phyloP scores from a whole-genome alignment of 2,113 vertebrate species.

The Prolemur simus region DNA sequence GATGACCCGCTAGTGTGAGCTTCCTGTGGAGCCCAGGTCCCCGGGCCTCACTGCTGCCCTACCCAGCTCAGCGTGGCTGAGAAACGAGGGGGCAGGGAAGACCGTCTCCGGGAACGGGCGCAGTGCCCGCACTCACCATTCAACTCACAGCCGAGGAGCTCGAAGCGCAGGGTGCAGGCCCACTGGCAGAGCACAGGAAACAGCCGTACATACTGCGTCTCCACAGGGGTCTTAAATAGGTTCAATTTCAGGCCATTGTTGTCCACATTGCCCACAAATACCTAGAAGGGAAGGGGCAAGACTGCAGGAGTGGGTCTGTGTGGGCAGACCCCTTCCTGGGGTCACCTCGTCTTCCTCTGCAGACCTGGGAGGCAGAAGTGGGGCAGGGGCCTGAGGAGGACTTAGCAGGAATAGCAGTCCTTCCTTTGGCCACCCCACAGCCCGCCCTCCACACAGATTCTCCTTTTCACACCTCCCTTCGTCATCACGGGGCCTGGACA shows the following conservation, averaged over 20 bases:
- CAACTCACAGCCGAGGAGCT: conserved; percentile 96
- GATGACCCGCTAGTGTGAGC: accelerated
- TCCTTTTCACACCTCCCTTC: background rate
- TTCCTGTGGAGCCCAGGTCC: background rate
- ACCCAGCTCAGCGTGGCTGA: accelerated
- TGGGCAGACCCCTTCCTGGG: background rate
- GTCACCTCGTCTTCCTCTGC: background rate
- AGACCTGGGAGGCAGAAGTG: background rate
- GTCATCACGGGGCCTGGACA: background rate
- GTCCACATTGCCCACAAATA: conserved; percentile 91
- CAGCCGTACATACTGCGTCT: conserved; percentile 92
- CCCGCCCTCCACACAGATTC: background rate
- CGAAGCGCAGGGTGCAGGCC: conserved; percentile 94
- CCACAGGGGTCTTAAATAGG: conserved; percentile 89
- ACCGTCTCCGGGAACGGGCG: accelerated
- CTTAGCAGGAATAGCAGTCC: background rate
- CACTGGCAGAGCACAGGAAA: conserved; percentile 89
- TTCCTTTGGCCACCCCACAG: background rate
- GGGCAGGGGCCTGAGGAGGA: background rate
- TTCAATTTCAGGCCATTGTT: conserved; percentile 89
- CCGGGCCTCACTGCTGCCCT: background rate
- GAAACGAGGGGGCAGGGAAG: too few relatives aligned
- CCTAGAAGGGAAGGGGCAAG: conserved; percentile 77
- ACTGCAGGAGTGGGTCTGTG: accelerated
- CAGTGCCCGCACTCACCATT: conserved; percentile 86